Evolutionary conservation across 2,888 invertebrate genomes (phyloP).

Genomic region (Platycheirus rosarum): DNA sequence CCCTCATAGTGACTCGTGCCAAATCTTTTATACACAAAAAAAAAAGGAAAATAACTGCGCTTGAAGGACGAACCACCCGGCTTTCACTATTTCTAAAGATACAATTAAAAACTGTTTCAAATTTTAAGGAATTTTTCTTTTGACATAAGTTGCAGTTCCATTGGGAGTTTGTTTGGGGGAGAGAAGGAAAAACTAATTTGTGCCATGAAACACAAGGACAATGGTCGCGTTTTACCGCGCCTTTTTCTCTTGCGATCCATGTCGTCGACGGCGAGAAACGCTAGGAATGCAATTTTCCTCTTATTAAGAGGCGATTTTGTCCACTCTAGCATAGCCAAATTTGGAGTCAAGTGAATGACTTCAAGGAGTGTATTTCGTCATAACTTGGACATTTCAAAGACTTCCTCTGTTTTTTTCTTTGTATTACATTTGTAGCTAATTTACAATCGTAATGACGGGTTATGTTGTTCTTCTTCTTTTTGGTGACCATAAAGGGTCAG

Average conservation of each 20-base stretch:
- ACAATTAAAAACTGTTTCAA: constrained; percentile 32
- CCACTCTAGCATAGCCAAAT: constrained; percentile 52
- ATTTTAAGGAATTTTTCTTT: neutral
- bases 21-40: constrained; percentile 41
- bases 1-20: constrained; percentile 62
- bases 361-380: constrained; percentile 21
- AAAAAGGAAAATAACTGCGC: constrained; percentile 26
- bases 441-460: constrained; percentile 59
- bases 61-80: constrained; percentile 47
- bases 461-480: constrained; percentile 19
- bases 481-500: constrained; percentile 60
- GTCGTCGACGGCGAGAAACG: constrained; percentile 30
- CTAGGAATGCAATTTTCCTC: constrained; percentile 18
- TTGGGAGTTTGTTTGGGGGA: neutral
- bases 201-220: constrained; percentile 15
- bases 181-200: constrained; percentile 10
- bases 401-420: constrained; percentile 29
- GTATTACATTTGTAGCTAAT: constrained; percentile 41
- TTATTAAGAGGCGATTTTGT: constrained; percentile 21
- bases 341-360: constrained; percentile 13
- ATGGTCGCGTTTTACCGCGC: constrained; percentile 42
- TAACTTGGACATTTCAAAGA: constrained; percentile 14
- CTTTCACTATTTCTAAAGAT: constrained; percentile 9
- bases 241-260: constrained; percentile 59
- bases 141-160: neutral